Conservation (phyloP, 1,140 invertebrate genomes). For the Hypsibius dujardini region DNA sequence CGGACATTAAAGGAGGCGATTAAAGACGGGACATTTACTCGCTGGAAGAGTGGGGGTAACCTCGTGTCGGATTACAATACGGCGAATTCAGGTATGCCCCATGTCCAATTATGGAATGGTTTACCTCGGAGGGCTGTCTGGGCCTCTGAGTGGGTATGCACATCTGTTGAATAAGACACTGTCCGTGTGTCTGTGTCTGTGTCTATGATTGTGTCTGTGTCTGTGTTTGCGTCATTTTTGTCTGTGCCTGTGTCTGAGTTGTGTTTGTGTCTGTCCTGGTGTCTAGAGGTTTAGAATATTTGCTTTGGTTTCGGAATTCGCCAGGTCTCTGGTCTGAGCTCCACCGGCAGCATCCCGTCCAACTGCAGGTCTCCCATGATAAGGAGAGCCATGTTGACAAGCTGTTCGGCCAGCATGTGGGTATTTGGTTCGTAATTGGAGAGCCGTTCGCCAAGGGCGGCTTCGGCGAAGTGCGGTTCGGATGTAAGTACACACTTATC, state of each 20-base stretch:
- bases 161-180: too few relatives aligned
- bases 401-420: conserved; percentile 4
- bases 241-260: too few relatives aligned
- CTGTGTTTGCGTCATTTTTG: too few relatives aligned
- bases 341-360: background rate
- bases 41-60: conserved; percentile 3
- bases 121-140: too few relatives aligned
- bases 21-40: background rate
- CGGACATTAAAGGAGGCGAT: background rate
- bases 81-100: background rate
- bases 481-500: background rate
- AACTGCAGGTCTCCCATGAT: background rate
- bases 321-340: too few relatives aligned
- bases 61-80: background rate
- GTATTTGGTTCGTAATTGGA: background rate
- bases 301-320: too few relatives aligned
- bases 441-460: background rate
- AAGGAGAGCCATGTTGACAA: background rate
- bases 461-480: background rate
- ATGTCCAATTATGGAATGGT: too few relatives aligned
- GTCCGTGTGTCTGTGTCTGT: too few relatives aligned
- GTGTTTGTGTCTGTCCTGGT: too few relatives aligned
- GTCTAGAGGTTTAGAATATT: too few relatives aligned
- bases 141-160: too few relatives aligned
- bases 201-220: too few relatives aligned